Base-by-base conservation (phyloP, 2,888 invertebrate genomes). In the Diaphora mendica region DNA sequence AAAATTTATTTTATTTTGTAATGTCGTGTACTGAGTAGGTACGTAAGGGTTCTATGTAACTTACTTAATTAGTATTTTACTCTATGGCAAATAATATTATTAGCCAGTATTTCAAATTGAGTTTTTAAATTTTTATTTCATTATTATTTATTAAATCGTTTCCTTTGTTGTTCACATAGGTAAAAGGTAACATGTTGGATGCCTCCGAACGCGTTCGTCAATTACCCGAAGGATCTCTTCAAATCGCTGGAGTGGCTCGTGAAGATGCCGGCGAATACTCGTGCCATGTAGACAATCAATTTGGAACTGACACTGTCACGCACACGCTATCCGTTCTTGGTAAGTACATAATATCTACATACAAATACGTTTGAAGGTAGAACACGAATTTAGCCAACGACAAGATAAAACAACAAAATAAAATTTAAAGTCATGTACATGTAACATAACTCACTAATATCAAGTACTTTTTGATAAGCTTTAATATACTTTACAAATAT, bases 251-350 rank as follows among this genome's bases (percentile, higher is more conserved):
- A 81, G 98, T 99, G 0, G 97, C 98, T 68, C 97, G 99, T 48
- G 97, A 97, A 78, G 99, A 99, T 94, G 98, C 98, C 72, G 99
- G 99, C 72, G 99, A 99, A 93, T 99, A 99, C 91, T 98, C 98
- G 0, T 99, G 99, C 93, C 97, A 97, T 85, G 99, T 99, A 30
- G 98, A 98, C 90, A 99, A 99, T 93, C 97, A 97, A 39, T 98
- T 98, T 91, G 99, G 99, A 70, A 98, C 98, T 84, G 99, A 99
- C 88, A 98, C 98, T 26, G 98, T 99, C 70, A 98, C 98, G 0
- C 99, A 99, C 92, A 97, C 98, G 74, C 96, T 99, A 71, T 97
- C 98, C 80, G 98, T 99, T 0, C 97, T 98, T 85, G 98, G 98
- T 97, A 88, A 87, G 33, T 33, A 33, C 33, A 88, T 72, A n/a